Percentiles rank a stretch among this genome's conserved stretches.
Conservation (phyloP, 2,113 vertebrate species). For the Pangasianodon gigas region DNA sequence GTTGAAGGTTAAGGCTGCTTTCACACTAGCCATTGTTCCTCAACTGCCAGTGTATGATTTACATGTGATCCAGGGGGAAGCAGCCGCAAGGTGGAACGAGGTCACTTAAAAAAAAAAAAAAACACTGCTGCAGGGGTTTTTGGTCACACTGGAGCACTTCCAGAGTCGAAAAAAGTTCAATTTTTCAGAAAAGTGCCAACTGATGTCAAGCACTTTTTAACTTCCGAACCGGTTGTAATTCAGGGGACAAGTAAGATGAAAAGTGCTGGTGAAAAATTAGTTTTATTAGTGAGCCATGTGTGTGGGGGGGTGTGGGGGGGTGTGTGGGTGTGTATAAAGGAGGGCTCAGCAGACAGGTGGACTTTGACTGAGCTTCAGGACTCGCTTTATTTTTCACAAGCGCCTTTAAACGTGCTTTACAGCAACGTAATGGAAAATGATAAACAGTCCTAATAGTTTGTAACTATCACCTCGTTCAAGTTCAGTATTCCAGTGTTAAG, state of each 20-base stretch:
- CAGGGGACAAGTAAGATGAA: too few relatives aligned
- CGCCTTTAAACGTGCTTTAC: too few relatives aligned
- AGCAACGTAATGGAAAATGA: not conserved
- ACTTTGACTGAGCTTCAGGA: too few relatives aligned
- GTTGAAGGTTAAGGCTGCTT: not conserved
- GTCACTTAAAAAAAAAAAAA: not conserved
- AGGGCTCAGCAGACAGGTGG: too few relatives aligned
- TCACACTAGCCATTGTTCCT: not conserved
- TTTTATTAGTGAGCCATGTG: not conserved
- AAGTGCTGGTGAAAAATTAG: too few relatives aligned
- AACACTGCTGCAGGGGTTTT: not conserved
- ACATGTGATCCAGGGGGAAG: not conserved
- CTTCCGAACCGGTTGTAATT: not conserved
- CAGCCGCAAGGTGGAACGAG: not conserved
- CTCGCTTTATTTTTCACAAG: too few relatives aligned
- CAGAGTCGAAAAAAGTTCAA: not conserved
- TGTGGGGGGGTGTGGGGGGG: not conserved
- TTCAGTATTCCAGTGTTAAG: not conserved
- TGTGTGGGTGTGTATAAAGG: not conserved
- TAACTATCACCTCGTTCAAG: not conserved
- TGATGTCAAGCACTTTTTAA: not conserved
- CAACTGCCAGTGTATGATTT: not conserved
- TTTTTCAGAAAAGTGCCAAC: not conserved
- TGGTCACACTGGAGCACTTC: not conserved
- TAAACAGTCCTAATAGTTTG: not conserved